A percentile compares a stretch with the other conserved stretches of the same genome.
These are phyloP conservation scores for Phenganax stokvisi DNA, from an alignment of 92 coral and sea anemone species.

Conservation along the genomic window DNA sequence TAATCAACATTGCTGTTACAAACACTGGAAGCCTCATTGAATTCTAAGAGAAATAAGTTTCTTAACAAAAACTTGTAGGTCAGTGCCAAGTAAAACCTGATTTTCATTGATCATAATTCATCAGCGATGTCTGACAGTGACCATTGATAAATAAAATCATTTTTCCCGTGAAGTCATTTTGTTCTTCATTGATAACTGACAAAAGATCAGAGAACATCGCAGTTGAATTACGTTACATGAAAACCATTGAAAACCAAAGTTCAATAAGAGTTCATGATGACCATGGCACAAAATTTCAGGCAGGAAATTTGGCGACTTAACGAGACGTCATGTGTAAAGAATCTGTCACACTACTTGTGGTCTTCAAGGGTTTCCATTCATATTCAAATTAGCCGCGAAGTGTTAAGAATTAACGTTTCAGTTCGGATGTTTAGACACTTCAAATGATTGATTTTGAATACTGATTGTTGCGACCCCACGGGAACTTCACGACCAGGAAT, in stretches of 20 bases:
- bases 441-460: constrained; percentile 9
- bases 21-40: background rate
- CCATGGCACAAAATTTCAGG: background rate
- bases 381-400: constrained; percentile 13
- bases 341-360: background rate
- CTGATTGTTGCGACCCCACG: background rate
- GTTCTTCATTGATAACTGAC: too few relatives aligned
- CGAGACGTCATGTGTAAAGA: background rate
- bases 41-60: background rate
- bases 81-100: background rate
- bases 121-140: too few relatives aligned
- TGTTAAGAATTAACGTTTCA: background rate
- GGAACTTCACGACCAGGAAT: background rate
- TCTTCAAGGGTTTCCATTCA: background rate
- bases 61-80: too few relatives aligned
- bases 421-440: constrained; percentile 1
- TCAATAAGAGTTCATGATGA: too few relatives aligned
- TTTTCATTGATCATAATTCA: background rate
- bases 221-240: too few relatives aligned
- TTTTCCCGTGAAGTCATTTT: too few relatives aligned
- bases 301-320: constrained; percentile 9
- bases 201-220: too few relatives aligned
- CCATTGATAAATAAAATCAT: too few relatives aligned
- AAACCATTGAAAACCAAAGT: too few relatives aligned
- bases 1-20: background rate